Evolutionary conservation across 2,797 vertebrate species (phyloP).

Genomic region (Sebastes oblongus): DNA sequence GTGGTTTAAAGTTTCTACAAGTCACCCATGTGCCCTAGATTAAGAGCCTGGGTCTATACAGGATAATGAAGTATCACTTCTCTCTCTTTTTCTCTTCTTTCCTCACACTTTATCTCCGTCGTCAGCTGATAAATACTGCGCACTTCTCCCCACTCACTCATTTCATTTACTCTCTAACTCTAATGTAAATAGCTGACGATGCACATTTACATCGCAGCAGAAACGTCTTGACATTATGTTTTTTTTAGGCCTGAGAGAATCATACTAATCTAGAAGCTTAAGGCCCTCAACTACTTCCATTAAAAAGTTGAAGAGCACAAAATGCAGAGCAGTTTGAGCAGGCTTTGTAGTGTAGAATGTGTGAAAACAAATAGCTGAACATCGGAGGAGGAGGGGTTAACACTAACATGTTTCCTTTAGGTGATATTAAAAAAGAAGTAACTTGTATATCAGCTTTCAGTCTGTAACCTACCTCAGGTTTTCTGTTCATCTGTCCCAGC

Average conservation of each 20-base stretch:
- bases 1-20: not conserved
- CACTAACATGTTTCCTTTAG: not conserved
- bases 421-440: not conserved
- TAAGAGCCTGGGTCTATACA: not conserved
- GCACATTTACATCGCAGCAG: not conserved
- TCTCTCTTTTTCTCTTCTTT: not conserved
- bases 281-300: not conserved
- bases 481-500: slow-evolving; percentile 24
- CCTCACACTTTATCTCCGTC: not conserved
- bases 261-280: not conserved
- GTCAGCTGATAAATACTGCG: not conserved
- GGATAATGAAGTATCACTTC: not conserved
- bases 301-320: not conserved
- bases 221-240: not conserved
- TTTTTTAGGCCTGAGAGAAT: not conserved
- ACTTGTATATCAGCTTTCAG: not conserved
- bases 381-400: not conserved
- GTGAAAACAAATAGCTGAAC: not conserved
- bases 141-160: not conserved
- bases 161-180: not conserved
- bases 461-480: slow-evolving; percentile 20
- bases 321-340: not conserved
- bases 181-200: not conserved
- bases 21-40: not conserved
- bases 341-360: not conserved